These are phyloP conservation scores for Rhizomys pruinosus DNA, from an alignment of 2,113 vertebrate genomes.

Conservation along the genomic window DNA sequence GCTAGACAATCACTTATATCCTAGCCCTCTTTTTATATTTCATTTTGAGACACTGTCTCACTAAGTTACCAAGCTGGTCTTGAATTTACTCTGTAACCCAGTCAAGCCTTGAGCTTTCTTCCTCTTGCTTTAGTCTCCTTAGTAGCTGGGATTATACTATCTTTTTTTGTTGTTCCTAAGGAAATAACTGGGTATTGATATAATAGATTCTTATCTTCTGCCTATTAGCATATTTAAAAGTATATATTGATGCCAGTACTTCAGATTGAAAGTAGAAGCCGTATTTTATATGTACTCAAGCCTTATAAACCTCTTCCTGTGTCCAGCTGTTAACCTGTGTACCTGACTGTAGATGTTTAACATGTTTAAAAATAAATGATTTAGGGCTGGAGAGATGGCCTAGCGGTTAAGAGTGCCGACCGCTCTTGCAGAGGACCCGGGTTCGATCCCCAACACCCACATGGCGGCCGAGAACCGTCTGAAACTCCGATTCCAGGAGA, in stretches of 20 bases:
- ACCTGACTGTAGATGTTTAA: not conserved
- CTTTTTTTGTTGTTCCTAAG: not conserved
- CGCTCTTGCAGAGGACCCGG: too few species aligned
- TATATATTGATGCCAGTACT: not conserved
- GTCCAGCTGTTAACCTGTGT: not conserved
- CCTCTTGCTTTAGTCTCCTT: not conserved
- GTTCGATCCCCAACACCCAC: too few species aligned
- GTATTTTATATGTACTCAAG: not conserved
- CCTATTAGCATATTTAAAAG: not conserved
- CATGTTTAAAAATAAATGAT: conserved; percentile 27
- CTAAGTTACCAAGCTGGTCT: not conserved
- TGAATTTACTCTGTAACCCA: not conserved
- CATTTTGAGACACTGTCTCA: not conserved
- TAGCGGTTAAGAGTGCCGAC: too few species aligned
- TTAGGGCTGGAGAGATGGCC: too few species aligned
- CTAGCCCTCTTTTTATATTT: not conserved
- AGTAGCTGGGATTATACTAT: not conserved
- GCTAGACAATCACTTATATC: not conserved
- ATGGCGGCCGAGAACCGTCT: too few species aligned
- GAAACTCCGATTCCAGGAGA: too few species aligned
- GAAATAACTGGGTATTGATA: not conserved
- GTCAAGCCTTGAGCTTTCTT: not conserved
- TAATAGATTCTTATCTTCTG: conserved; percentile 1
- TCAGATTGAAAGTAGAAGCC: not conserved
- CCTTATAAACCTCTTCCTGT: conserved; percentile 9